These are phyloP conservation scores for Calephelis perditalis DNA, from an alignment of 2,888 invertebrate species.

Conservation along the genomic window DNA sequence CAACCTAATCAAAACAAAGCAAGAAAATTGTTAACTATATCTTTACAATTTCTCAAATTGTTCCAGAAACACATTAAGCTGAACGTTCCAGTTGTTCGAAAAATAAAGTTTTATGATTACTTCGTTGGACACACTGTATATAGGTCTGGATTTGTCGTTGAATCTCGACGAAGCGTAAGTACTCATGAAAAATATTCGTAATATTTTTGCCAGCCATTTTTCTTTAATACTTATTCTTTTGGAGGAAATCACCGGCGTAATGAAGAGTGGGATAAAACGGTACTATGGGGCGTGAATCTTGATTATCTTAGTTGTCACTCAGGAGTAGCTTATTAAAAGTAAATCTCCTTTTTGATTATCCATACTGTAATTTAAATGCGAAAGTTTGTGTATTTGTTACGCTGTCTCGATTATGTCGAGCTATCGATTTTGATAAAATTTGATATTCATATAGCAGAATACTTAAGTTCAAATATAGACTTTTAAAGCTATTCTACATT, in stretches of 20 bases:
- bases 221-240: slow-evolving; percentile 14
- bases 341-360: background rate
- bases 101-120: background rate
- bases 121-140: slow-evolving; percentile 6
- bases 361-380: too few species aligned
- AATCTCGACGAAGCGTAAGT: slow-evolving; percentile 13
- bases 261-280: slow-evolving; percentile 10
- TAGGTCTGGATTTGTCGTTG: slow-evolving; percentile 11
- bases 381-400: too few species aligned
- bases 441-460: too few species aligned
- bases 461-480: too few species aligned
- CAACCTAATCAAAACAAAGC: too few species aligned
- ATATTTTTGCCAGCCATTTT: slow-evolving; percentile 12
- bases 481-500: too few species aligned
- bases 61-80: too few species aligned
- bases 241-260: slow-evolving; percentile 12
- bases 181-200: slow-evolving; percentile 13
- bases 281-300: slow-evolving; percentile 6
- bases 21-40: too few species aligned
- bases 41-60: too few species aligned
- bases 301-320: slow-evolving; percentile 5
- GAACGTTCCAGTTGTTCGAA: too few species aligned
- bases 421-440: too few species aligned
- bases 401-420: too few species aligned
- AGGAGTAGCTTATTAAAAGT: background rate